Evolutionary conservation across 2,797 vertebrate species (phyloP).

Genomic region (Oceanodroma leucorhoa): DNA sequence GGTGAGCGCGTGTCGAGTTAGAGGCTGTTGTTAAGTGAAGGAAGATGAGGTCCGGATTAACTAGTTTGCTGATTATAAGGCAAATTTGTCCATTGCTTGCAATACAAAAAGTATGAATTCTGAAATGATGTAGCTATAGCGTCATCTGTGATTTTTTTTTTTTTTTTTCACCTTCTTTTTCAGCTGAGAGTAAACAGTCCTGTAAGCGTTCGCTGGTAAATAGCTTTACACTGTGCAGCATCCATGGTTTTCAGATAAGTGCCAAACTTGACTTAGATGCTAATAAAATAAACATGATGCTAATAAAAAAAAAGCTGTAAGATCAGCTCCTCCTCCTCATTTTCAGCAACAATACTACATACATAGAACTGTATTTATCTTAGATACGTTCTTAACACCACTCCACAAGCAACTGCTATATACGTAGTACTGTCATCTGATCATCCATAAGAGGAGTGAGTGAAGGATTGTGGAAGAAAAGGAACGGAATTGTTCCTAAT

Average conservation of each 20-base stretch:
- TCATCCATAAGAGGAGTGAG: not conserved
- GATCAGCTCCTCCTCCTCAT: not conserved
- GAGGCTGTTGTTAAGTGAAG: not conserved
- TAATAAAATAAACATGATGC: not conserved
- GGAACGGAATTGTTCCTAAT: not conserved
- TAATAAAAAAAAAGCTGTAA: not conserved
- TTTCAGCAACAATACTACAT: not conserved
- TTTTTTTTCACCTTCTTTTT: not conserved
- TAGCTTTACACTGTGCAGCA: not conserved
- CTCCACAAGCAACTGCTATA: not conserved
- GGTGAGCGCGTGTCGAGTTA: fast-evolving
- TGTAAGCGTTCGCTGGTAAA: not conserved
- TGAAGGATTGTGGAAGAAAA: not conserved
- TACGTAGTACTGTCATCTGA: not conserved
- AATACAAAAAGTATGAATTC: not conserved
- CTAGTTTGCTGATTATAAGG: not conserved
- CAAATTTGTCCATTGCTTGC: not conserved
- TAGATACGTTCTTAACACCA: not conserved
- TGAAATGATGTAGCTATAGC: not conserved
- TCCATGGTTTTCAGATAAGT: not conserved
- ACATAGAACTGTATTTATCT: not conserved
- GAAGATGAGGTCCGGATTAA: not conserved
- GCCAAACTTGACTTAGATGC: not conserved
- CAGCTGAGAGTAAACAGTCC: not conserved
- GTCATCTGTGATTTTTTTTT: not conserved